Base-by-base conservation (phyloP, 1,140 invertebrate species). In the Lethrus apterus region DNA sequence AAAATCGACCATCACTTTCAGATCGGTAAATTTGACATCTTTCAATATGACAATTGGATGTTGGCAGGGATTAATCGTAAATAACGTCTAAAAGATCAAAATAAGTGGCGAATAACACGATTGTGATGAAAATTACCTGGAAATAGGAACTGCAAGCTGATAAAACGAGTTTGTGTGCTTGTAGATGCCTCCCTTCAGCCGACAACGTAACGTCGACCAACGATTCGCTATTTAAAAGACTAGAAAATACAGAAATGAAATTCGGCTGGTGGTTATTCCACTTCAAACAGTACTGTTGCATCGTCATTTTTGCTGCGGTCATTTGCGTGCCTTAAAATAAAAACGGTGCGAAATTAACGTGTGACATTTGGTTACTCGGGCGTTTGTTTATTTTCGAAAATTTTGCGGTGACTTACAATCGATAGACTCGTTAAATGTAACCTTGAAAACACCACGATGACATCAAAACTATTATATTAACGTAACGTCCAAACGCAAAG, bases 201-300 rank as follows among this genome's bases (percentile, higher is more conserved):
- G 86, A 86, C 31, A 92, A 72, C 4, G 87, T 90, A n/a, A 90
- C 86, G 66, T 90, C 88, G 24, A 89, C 86, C 48, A 91, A 64
- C n/a, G 83, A 80, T 62, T 89, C 84, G 60, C 79, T 86, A 58
- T 79, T 83, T 38, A 89, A 69, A 41, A 90, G 67, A 56, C 76
- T 81, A 19, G 83, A 85, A 67, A 90, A 90, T 52, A 88, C 86
- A 1, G 84, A 85, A 55, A 89, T 87, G 59, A 90, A 86, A 66
- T 91, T 90, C 10, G 86, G 85, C 57, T 87, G 85, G 72, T 91
- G 87, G 70, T 89, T 89, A 68, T 90, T 89, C 87, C 88, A 90
- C 44, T 86, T 75, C 48, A 90, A 70, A 66, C 86, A 89, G 66
- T 89, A 92, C 60, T 92, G 85, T 70, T 90, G 86, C 67, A 80